These are phyloP conservation scores for Campoplex nolae DNA, from an alignment of 2,888 invertebrate genomes.

Conservation along the genomic window DNA sequence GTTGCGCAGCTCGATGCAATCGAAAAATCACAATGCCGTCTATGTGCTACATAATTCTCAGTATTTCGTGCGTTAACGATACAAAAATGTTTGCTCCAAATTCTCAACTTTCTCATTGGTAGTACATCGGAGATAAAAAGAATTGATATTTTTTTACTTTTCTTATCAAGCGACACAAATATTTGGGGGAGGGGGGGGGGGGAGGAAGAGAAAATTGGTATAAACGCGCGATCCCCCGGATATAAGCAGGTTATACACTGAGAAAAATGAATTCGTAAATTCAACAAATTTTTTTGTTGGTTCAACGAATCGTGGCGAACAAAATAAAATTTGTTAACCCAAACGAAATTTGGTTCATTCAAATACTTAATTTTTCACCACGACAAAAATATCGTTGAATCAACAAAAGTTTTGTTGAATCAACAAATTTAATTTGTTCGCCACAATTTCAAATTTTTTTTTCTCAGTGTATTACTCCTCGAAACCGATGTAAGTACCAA, in stretches of 20 bases:
- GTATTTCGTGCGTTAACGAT: not conserved
- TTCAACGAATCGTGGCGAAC: too few relatives aligned
- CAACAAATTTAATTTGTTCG: too few relatives aligned
- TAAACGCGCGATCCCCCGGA: conserved; percentile 6
- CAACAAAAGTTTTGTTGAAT: too few relatives aligned
- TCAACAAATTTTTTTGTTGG: too few relatives aligned
- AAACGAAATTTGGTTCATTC: too few relatives aligned
- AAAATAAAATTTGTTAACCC: too few relatives aligned
- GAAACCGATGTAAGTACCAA: conserved; percentile 48
- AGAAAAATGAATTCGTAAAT: too few relatives aligned
- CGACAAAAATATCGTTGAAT: too few relatives aligned
- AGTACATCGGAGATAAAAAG: not conserved
- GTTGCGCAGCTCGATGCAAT: conserved; percentile 38
- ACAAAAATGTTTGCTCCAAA: not conserved
- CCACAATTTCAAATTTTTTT: too few relatives aligned
- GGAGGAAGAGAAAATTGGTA: not conserved
- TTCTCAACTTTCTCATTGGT: not conserved
- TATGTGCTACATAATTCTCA: not conserved
- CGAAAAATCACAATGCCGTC: not conserved
- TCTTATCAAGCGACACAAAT: not conserved
- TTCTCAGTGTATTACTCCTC: too few relatives aligned
- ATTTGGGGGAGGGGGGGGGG: too few relatives aligned
- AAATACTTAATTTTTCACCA: too few relatives aligned
- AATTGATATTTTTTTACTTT: not conserved
- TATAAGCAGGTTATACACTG: conserved; percentile 16